phyloP scores from a whole-genome alignment of 2,797 vertebrate species.

The Gadopsis marmoratus region DNA sequence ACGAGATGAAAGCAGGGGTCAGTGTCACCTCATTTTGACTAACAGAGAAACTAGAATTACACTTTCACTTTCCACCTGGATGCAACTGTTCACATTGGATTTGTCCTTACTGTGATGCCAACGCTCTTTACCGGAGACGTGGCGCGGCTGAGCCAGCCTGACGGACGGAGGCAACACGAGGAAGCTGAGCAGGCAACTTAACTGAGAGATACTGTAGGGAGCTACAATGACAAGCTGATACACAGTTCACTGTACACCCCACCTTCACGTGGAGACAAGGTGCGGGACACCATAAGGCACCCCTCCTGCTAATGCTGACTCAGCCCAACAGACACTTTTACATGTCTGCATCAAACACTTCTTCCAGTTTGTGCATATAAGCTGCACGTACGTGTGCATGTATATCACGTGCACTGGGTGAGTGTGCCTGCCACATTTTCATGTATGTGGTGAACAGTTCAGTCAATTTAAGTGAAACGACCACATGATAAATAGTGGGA shows the following conservation, averaged over 20 bases:
- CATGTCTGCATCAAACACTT: too few relatives aligned
- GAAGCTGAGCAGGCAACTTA: slow-evolving; percentile 3
- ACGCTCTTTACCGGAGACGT: neutral
- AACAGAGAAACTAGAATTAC: too few relatives aligned
- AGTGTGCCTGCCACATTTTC: too few relatives aligned
- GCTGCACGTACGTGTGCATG: too few relatives aligned
- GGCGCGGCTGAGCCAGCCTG: neutral
- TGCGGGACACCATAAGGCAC: neutral
- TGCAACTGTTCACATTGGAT: neutral
- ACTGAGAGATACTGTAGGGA: neutral
- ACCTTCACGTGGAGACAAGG: neutral
- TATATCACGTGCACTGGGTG: too few relatives aligned
- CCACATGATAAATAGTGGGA: too few relatives aligned
- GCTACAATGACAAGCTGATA: neutral
- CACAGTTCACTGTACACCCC: neutral
- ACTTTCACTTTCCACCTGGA: slow-evolving; percentile 1
- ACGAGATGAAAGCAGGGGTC: neutral
- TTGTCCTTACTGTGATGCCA: neutral
- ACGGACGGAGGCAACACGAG: neutral
- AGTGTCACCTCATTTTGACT: neutral
- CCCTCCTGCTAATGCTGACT: too few relatives aligned
- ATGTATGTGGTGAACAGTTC: too few relatives aligned
- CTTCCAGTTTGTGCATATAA: too few relatives aligned
- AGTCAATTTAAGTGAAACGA: too few relatives aligned
- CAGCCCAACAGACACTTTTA: too few relatives aligned